Evolutionary conservation across 2,113 vertebrate genomes (phyloP), one percentile per base, ranked within the genome.

Genomic region (Salvelinus alpinus): DNA sequence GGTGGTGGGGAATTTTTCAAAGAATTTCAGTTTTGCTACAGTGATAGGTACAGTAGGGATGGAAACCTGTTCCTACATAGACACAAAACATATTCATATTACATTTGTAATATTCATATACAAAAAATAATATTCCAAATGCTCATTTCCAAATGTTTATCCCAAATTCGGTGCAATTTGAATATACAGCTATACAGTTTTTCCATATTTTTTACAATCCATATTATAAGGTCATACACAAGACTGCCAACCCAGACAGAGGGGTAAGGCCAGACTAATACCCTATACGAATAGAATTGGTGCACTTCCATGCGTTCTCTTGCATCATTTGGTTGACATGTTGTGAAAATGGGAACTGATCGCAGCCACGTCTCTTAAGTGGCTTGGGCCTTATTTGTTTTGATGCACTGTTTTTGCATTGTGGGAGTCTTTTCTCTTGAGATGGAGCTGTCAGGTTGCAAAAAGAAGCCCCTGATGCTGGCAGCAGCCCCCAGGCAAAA

Each of bases 401-500:
- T 93, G 91, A 94, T 92, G 91, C 90, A 80, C 78, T 91, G 90
- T 88, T 89, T 91, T 92, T 92, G 87, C 89, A 88, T 80, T 18
- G 79, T 87, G 38, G 87, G 88, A 92, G 89, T 90, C 88, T 87
- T 89, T 78, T 84, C 93, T 92, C 91, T 84, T 80, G 93, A 92
- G 93, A 94, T 86, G 89, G 91, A 93, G 91, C 92, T 93, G 92
- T 94, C 93, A 93, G 86, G 64, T 81, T 90, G 91, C 87, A 90
- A 89, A 82, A 86, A 90, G 85, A 87, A 86, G 86, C 87, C 91
- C 92, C 88, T 38, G 84, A 89, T 57, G 90, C 92, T 92, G 91
- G 92, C 91, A 92, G 93, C 90, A 86, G 89, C 93, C 93, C 89
- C 88, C 84, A 77, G 93, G 93, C 93, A 92, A 93, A 90, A 92